phyloP scores from a whole-genome alignment of 2,888 invertebrate genomes.

The Chloroclystis v-ata region DNA sequence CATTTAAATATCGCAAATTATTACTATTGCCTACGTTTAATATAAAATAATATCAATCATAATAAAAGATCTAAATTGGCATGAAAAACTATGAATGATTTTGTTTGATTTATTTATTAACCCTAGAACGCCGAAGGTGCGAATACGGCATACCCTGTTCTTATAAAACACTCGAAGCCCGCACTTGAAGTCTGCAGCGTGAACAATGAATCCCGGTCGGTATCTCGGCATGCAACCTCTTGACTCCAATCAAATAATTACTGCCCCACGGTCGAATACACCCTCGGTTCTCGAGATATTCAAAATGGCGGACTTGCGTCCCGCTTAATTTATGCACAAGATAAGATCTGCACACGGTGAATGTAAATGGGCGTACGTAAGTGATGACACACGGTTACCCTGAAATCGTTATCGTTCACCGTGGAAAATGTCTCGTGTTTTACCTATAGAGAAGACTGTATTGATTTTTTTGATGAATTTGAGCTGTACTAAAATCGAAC shows the following conservation, averaged over 20 bases:
- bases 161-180: slow-evolving; percentile 52
- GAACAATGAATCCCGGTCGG: slow-evolving; percentile 59
- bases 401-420: not conserved
- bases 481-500: not conserved
- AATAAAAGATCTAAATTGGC: too few relatives aligned
- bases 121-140: slow-evolving; percentile 68
- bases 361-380: slow-evolving; percentile 12
- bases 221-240: slow-evolving; percentile 74
- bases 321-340: slow-evolving; percentile 54
- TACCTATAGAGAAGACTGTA: not conserved
- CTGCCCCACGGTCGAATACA: slow-evolving; percentile 72
- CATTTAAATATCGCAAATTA: not conserved
- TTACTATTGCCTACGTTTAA: too few relatives aligned
- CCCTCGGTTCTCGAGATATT: slow-evolving; percentile 65
- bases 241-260: slow-evolving; percentile 78
- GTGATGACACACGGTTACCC: slow-evolving; percentile 13
- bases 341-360: slow-evolving; percentile 48
- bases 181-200: slow-evolving; percentile 38
- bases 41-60: too few relatives aligned
- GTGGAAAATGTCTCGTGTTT: too few relatives aligned
- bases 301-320: slow-evolving; percentile 67
- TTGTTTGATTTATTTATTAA: slow-evolving; percentile 47
- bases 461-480: slow-evolving; percentile 34
- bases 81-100: not conserved
- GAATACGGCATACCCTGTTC: slow-evolving; percentile 57